Percentiles rank a stretch among this genome's conserved stretches.
phyloP scores from a whole-genome alignment of 1,140 invertebrate genomes.

The Grapholita molesta region DNA sequence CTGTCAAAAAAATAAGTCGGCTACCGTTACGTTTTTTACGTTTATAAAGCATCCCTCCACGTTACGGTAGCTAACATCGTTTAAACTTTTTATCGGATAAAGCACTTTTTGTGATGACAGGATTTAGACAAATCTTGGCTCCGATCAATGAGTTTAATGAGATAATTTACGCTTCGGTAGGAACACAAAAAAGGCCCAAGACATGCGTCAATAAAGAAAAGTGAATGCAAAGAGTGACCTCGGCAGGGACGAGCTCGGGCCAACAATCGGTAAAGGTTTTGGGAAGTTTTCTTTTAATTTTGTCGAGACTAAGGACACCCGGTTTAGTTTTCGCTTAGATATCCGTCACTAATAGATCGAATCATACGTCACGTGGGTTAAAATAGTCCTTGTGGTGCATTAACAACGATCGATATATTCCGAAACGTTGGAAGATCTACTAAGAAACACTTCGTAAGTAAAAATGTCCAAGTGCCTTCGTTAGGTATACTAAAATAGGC shows the following conservation, averaged over 20 bases:
- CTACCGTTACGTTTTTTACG: neutral
- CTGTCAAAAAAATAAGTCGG: neutral
- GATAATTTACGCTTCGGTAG: constrained; percentile 52
- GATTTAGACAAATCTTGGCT: constrained; percentile 15
- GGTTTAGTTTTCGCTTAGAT: too few species aligned
- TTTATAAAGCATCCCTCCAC: neutral
- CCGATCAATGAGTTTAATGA: constrained; percentile 43
- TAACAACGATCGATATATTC: too few species aligned
- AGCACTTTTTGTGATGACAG: constrained; percentile 5
- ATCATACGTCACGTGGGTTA: too few species aligned
- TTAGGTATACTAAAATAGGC: too few species aligned
- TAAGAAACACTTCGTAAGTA: too few species aligned
- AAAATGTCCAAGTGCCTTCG: too few species aligned
- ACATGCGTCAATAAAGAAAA: constrained; percentile 60
- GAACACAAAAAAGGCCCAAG: constrained; percentile 45
- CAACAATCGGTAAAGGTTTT: constrained; percentile 19
- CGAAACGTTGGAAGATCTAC: too few species aligned
- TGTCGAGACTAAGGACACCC: too few species aligned
- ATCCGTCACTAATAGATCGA: too few species aligned
- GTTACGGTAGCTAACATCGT: neutral
- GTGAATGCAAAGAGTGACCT: constrained; percentile 55
- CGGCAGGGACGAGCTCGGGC: constrained; percentile 24
- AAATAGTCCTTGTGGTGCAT: too few species aligned
- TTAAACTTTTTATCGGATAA: constrained; percentile 5
- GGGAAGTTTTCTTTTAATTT: neutral